Base-by-base conservation (phyloP, 2,888 invertebrate genomes). In the Keiferia lycopersicella region DNA sequence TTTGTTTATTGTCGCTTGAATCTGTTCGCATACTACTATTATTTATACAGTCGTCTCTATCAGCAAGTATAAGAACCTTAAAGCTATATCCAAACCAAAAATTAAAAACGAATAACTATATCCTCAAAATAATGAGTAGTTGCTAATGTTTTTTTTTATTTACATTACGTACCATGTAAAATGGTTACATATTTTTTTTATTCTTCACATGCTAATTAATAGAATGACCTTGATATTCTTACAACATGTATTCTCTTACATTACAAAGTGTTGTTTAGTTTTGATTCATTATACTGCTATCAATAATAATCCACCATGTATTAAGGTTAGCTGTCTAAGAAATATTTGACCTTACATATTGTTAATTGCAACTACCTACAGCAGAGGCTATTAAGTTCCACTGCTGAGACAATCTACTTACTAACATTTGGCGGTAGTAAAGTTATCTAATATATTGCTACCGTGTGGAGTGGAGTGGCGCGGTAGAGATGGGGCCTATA, bases 351-450 rank as follows among this genome's bases (percentile, higher is more conserved):
- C 64, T 62, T 30, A 18, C 48, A 41, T 58, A 50, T 58, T 63
- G 61, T 51, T 65, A 66, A 61, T 64, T 66, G 57, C 18, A n/a
- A n/a, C n/a, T 34, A 26, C 18, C 38, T 59, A 63, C 60, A 48
- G 50, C 34, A 60, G 26, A 26, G 26, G 60, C 63, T 62, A 60
- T 65, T 48, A 30, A 62, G 63, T 56, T 63, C 34, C 16, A 58
- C 14, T 41, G 41, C 14, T 41, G 41, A 14, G 41, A 41, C 14
- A 14, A 41, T 14, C 41, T 14, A 41, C 41, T 14, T 14, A 14
- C 14, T 41, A 14, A 11, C 6, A 16, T 4, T 11, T 16, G 45
- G 16, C 45, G 45, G 16, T 16, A n/a, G 1, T 26, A 26, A 4
- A 26, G 26, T 26, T 26, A 26, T 6, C 26, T 26, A n/a, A 26